phyloP scores from a whole-genome alignment of 2,888 invertebrate genomes.

The Tipula helvola region DNA sequence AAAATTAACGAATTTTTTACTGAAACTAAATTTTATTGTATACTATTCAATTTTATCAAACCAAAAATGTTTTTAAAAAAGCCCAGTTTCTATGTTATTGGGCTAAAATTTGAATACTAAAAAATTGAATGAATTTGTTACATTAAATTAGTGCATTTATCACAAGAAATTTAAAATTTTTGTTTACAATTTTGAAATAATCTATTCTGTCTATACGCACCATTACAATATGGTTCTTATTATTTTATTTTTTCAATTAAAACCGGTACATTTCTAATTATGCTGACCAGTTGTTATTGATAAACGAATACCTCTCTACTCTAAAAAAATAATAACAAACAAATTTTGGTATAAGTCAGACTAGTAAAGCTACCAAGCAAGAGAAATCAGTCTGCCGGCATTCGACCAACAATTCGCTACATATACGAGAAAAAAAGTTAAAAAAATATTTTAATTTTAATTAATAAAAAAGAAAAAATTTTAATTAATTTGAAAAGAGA shows the following conservation, averaged over 20 bases:
- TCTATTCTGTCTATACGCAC: too few species aligned
- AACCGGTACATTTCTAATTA: background rate
- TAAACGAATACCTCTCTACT: background rate
- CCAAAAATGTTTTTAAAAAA: too few species aligned
- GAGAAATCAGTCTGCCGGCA: background rate
- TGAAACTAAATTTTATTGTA: too few species aligned
- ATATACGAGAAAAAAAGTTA: background rate
- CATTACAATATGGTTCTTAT: too few species aligned
- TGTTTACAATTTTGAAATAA: too few species aligned
- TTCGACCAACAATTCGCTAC: background rate
- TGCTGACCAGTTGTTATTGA: background rate
- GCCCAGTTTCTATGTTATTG: too few species aligned
- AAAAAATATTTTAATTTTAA: background rate
- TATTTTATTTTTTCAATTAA: background rate
- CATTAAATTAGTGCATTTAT: too few species aligned
- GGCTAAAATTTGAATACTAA: too few species aligned
- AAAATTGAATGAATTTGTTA: too few species aligned
- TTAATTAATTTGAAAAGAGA: background rate
- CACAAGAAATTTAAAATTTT: too few species aligned
- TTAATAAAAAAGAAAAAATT: background rate
- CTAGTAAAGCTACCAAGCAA: background rate
- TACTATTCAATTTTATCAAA: too few species aligned
- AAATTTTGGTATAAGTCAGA: background rate
- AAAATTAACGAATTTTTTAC: too few species aligned
- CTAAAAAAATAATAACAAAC: background rate